Evolutionary conservation across 2,113 vertebrate genomes (phyloP), one percentile per base, ranked within the genome.

Genomic region (Petrocephalus microphthalmus): DNA sequence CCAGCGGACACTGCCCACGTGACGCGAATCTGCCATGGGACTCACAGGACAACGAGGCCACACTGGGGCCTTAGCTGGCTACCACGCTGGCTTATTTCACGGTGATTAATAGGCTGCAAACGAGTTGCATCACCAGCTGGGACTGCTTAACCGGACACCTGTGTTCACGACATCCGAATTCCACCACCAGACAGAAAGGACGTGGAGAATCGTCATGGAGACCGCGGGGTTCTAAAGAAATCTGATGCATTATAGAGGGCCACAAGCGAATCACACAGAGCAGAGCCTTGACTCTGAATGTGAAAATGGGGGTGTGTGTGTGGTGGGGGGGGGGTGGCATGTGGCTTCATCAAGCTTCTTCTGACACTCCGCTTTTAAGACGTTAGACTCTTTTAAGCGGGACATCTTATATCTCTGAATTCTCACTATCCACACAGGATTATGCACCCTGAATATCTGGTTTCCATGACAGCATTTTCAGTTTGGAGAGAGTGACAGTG

Each of bases 111-210:
- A 67, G 60, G 60, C 11, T 42, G 88, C 84, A 88, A 90, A 90
- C 71, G 86, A 87, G 90, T 89, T 51, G 52, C 47, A 57, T 89
- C 84, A 56, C 89, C 89, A 89, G 88, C 87, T 89, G 89, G 88
- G 88, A 33, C 88, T 47, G 57, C 87, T 89, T 87, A 92, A 91
- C 88, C 78, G 81, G 82, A 90, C 82, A 89, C 83, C 17, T n/a
- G 57, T 87, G 57, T 87, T 86, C 57, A 45, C 56, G 29, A 71
- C 87, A 89, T 52, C 67, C 49, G 78, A 45, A 88, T 86, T 82
- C 52, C 71, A 67, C 25, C 22, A 33, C 54, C 25, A 56, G 56
- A 71, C 45, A 56, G 88, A 45, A 85, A 78, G 74, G 42, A 47
- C 89, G 29, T 25, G 17, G 20, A 4, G 85, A 54, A 25, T 19